phyloP scores from a whole-genome alignment of 2,113 vertebrate genomes.

The Psettodes erumei region DNA sequence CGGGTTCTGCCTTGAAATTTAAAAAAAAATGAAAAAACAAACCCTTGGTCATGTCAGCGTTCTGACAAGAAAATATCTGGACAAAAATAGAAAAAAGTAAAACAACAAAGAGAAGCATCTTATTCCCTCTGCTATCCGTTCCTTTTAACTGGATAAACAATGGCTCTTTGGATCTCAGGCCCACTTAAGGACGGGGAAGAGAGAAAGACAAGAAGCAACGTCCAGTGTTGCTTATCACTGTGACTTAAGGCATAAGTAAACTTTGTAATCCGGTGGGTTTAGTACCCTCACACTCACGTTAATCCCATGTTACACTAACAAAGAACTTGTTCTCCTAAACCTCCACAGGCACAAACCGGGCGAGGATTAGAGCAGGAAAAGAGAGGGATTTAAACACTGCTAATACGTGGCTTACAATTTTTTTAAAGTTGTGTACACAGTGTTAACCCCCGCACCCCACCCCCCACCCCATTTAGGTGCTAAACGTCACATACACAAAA shows the following conservation, averaged over 20 bases:
- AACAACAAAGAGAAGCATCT: not conserved
- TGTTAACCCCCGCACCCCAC: conserved; percentile 11
- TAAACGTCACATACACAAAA: not conserved
- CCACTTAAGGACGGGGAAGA: not conserved
- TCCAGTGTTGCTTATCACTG: conserved; percentile 21
- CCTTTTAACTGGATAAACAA: conserved; percentile 2
- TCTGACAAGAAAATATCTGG: conserved; percentile 17
- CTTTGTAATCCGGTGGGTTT: conserved; percentile 61
- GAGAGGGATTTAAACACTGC: conserved; percentile 46
- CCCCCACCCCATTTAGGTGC: conserved; percentile 20
- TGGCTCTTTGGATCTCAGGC: not conserved
- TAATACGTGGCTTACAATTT: conserved; percentile 48
- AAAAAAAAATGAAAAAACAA: too few species aligned
- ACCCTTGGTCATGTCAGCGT: conserved; percentile 18
- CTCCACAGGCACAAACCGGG: conserved; percentile 59
- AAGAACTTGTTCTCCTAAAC: conserved; percentile 51
- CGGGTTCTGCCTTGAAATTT: conserved; percentile 25
- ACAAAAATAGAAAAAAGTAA: conserved; percentile 36
- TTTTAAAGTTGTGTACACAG: conserved; percentile 53
- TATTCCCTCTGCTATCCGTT: not conserved
- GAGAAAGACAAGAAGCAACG: conserved; percentile 4
- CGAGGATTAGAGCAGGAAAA: conserved; percentile 66
- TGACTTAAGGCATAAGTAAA: conserved; percentile 51
- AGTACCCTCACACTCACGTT: conserved; percentile 59
- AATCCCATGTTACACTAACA: conserved; percentile 72